A percentile compares a stretch with the other conserved stretches of the same genome.
These are phyloP conservation scores for Calypte anna DNA, from an alignment of 2,113 vertebrate species.

Conservation along the genomic window DNA sequence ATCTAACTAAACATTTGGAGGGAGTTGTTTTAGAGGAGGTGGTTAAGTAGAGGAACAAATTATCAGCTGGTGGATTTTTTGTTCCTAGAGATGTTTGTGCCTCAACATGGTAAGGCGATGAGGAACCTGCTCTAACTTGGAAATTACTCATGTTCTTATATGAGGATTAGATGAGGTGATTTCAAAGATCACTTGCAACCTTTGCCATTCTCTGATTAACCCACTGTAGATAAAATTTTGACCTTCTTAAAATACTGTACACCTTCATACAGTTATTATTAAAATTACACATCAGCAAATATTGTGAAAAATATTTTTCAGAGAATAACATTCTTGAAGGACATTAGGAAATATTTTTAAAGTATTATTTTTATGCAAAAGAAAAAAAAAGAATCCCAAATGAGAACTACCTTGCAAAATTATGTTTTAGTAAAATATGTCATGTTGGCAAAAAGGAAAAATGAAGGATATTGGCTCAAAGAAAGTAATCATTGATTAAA, in stretches of 20 bases:
- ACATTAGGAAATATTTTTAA: fast-evolving
- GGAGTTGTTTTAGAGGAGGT: background rate
- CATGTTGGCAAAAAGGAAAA: background rate
- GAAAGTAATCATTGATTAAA: background rate
- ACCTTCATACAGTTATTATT: fast-evolving
- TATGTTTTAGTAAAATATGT: background rate
- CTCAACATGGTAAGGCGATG: background rate
- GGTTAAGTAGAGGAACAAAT: background rate
- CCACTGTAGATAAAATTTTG: background rate
- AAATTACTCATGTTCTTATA: background rate
- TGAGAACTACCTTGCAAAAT: background rate
- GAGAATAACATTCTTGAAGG: background rate
- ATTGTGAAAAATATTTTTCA: background rate
- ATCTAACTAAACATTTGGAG: background rate
- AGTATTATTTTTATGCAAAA: background rate
- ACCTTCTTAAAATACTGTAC: background rate
- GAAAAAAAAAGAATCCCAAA: background rate
- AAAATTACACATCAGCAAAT: background rate
- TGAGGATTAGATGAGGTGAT: no score
- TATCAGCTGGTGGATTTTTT: background rate
- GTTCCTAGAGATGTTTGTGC: fast-evolving
- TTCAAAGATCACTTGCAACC: background rate
- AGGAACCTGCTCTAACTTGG: background rate
- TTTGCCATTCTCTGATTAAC: background rate
- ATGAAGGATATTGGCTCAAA: background rate